Evolutionary conservation across 2,888 invertebrate genomes (phyloP), one percentile per base, ranked within the genome.

Genomic region (Parnassius mnemosyne): DNA sequence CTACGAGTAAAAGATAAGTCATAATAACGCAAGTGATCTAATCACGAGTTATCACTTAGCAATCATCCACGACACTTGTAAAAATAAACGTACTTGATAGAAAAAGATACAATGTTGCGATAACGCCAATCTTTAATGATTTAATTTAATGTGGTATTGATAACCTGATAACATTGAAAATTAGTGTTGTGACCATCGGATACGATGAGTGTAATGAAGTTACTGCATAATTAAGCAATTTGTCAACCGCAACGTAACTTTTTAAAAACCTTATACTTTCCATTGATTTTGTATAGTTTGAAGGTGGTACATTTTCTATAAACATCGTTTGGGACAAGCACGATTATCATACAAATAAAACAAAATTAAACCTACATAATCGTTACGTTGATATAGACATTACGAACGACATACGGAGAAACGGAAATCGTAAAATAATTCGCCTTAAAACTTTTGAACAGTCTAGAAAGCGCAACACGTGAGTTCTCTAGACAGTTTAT

Each of bases 341-440:
- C 20, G 20, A 20, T 2, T 20, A 20, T 20, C 3, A 9, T 43
- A 13, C 42, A 61, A 66, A 49, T 25, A 50, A 51, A 51, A 51
- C 51, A 58, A 53, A 62, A 52, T 49, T 54, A 66, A 78, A 90
- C 89, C 75, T 89, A 90, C 89, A 88, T 87, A 89, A 89, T 73
- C 78, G 81, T 68, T 16, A 16, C 16, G 16, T 16, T 16, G 16
- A 16, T 16, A 16, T 16, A 16, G 16, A 16, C 16, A 16, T 16
- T 16, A 16, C 16, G 16, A 16, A 16, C 1, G 16, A 16, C 16
- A 16, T 16, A 16, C 16, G 16, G 16, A 16, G 16, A 16, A 1
- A 16, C 16, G 16, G 16, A 16, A 16, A 16, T 16, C 52, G 46
- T 57, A 43, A 61, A 57, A 53, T 53, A 25, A 42, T 62, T 46